Evolutionary conservation across 1,140 invertebrate genomes (phyloP), one percentile per base, ranked within the genome.

Genomic region (Macrobrachium rosenbergii): DNA sequence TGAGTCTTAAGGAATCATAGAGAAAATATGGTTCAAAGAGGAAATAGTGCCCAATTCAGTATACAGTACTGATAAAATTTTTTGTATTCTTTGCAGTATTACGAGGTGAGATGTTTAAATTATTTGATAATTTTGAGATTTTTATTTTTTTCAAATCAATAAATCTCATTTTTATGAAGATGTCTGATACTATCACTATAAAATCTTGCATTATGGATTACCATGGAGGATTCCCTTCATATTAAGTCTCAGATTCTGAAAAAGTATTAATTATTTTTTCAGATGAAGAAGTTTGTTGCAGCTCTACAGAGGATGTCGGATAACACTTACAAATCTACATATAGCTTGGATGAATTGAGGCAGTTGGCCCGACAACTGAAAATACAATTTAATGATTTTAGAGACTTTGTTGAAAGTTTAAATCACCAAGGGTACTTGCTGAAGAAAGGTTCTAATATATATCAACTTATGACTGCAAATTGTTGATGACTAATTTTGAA

Each of bases 391-490:
- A 92, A 93, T 89, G 94, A 92, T 88, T 93, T 96, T 91, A 92
- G 93, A 77, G 91, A 94, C 89, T 93, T 98, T 73, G 93, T 98
- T 63, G 93, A 94, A 73, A 94, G 94, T 76, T 93, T 98, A 84
- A 98, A 98, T 91, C 94, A 95, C 90, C 95, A 97, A 92, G 96
- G 96, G 52, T 95, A 95, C 93, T 93, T 99, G 78, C 93, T 98
- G 87, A 95, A 97, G 91, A 97, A 96, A 92, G 95, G 94, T 16
- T 93, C 93, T n/a, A 95, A 96, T 91, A 93, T 95, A 19, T 99
- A 97, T 91, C 94, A 96, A 92, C 93, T 96, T 89, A 92, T 86
- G 6, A 88, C 85, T 19, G 82, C 83, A 8, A 60, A 78, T 19
- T 85, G 62, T 62, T 83, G 28, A 67, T 77, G 43, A 77, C 75